phyloP scores from a whole-genome alignment of 1,140 invertebrate species.

The Drosophila tani region DNA sequence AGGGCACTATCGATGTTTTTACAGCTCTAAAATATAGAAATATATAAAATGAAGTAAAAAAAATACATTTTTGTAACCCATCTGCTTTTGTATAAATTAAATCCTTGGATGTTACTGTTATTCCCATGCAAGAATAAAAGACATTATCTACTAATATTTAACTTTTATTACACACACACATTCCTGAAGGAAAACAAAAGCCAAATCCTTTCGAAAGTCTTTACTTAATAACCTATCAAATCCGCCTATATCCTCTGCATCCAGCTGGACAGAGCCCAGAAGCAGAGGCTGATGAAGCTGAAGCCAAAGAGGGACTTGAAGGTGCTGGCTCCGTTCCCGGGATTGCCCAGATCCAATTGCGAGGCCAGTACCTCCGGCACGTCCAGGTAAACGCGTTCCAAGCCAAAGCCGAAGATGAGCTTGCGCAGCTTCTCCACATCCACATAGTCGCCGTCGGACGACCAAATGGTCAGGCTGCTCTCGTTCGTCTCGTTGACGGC shows the following conservation, averaged over 20 bases:
- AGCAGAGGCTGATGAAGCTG: slow-evolving; percentile 65
- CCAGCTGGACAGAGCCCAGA: slow-evolving; percentile 66
- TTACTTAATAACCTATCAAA: not conserved
- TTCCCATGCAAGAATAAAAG: slow-evolving; percentile 9
- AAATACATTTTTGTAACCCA: not conserved
- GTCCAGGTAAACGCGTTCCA: slow-evolving; percentile 90
- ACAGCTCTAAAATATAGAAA: too few species aligned
- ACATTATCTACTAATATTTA: slow-evolving; percentile 8
- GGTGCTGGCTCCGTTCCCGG: slow-evolving; percentile 35
- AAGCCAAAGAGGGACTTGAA: slow-evolving; percentile 70
- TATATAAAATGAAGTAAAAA: too few species aligned
- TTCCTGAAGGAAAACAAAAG: not conserved
- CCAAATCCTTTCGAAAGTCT: too few species aligned
- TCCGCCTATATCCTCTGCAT: slow-evolving; percentile 34
- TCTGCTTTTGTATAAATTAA: not conserved
- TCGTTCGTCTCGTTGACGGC: slow-evolving; percentile 71
- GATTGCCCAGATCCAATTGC: slow-evolving; percentile 85
- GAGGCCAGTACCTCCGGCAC: slow-evolving; percentile 87
- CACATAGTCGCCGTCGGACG: slow-evolving; percentile 87
- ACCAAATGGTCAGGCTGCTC: slow-evolving; percentile 91
- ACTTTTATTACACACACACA: slow-evolving; percentile 1
- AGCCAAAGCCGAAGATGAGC: slow-evolving; percentile 87
- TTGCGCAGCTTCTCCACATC: slow-evolving; percentile 87
- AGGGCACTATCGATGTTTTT: too few species aligned
- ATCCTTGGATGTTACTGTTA: not conserved